Conservation (phyloP, 1,140 invertebrate species). For the Dicyema japonicum region DNA sequence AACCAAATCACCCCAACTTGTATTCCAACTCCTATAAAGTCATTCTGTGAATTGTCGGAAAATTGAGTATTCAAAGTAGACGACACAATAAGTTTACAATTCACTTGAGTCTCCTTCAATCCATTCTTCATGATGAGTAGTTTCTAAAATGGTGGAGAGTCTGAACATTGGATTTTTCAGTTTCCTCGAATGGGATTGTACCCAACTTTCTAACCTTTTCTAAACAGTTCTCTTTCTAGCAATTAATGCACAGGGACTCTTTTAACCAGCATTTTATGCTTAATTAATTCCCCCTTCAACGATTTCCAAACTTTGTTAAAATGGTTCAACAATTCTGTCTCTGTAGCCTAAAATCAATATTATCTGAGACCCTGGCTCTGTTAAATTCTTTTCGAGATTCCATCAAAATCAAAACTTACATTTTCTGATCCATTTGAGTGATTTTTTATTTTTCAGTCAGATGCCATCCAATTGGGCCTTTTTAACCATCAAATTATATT, state of each 20-base stretch:
- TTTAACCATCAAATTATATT: conserved; percentile 68
- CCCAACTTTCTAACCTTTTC: conserved; percentile 61
- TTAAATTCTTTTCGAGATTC: too few relatives aligned
- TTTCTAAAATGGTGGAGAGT: conserved; percentile 76
- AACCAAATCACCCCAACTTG: conserved; percentile 12
- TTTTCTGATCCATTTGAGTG: too few relatives aligned
- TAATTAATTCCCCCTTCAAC: conserved; percentile 65
- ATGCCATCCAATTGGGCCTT: conserved; percentile 37
- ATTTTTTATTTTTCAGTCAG: too few relatives aligned
- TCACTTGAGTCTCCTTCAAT: conserved; percentile 8
- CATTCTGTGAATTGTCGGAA: too few relatives aligned
- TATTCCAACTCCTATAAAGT: conserved; percentile 27
- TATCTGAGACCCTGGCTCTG: conserved; percentile 8
- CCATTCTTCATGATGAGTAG: conserved; percentile 55
- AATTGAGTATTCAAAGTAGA: conserved; percentile 11
- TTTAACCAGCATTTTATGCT: conserved; percentile 57
- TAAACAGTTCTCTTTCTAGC: conserved; percentile 30
- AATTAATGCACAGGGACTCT: conserved; percentile 24
- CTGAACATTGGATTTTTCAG: conserved; percentile 34
- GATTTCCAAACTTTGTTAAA: conserved; percentile 81
- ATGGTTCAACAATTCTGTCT: conserved; percentile 25
- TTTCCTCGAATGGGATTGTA: conserved; percentile 57
- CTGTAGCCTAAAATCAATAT: conserved; percentile 9
- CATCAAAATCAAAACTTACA: too few relatives aligned
- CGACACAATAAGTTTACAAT: neutral